A percentile compares a stretch with the other conserved stretches of the same genome.
These are phyloP conservation scores for Hypotaenidia philippensis DNA, from an alignment of 2,797 vertebrate species.

Conservation along the genomic window DNA sequence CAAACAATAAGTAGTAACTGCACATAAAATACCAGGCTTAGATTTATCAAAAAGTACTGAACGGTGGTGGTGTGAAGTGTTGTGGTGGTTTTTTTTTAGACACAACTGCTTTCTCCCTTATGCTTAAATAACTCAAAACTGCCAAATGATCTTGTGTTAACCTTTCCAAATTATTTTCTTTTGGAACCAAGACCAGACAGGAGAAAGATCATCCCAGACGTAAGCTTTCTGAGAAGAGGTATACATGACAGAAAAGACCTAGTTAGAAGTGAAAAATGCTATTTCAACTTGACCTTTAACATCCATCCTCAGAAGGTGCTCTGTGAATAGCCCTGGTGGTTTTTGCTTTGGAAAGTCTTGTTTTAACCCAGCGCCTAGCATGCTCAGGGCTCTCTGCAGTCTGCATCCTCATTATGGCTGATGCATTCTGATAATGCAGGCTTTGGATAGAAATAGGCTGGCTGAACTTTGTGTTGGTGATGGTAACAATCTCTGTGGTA, in stretches of 20 bases:
- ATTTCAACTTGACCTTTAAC: not conserved
- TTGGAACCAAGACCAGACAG: not conserved
- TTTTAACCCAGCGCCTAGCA: not conserved
- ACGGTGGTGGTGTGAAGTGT: not conserved
- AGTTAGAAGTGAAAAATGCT: not conserved
- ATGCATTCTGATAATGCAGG: not conserved
- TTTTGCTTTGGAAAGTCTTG: not conserved
- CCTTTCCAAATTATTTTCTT: not conserved
- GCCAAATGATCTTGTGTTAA: not conserved
- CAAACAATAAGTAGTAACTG: not conserved
- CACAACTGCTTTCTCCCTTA: not conserved
- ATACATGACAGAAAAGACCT: not conserved
- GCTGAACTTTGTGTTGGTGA: not conserved
- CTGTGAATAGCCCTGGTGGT: not conserved
- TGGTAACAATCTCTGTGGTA: fast-evolving
- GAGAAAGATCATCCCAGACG: not conserved
- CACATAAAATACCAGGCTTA: not conserved
- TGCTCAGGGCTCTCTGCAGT: not conserved
- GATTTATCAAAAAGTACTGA: too few relatives aligned
- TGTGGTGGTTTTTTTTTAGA: not conserved
- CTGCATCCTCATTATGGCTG: not conserved
- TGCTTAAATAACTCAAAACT: not conserved
- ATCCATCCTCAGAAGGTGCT: not conserved
- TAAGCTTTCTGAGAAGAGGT: not conserved
- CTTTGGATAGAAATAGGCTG: not conserved